Conservation (phyloP, 1,140 invertebrate species). For the Brachionus sp. region DNA sequence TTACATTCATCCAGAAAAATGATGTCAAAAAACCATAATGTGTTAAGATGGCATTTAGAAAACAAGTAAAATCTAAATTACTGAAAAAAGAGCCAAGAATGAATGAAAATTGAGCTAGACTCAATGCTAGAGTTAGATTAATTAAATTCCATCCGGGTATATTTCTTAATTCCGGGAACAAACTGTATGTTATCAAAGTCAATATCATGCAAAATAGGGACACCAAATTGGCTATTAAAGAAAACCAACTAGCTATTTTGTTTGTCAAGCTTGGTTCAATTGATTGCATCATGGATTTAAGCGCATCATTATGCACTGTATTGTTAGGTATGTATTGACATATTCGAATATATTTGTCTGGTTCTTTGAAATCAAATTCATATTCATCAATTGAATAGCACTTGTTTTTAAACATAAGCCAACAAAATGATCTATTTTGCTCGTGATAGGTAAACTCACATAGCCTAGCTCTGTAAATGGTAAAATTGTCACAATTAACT, state of each 20-base stretch:
- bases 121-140: slow-evolving; percentile 60
- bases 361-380: slow-evolving; percentile 6
- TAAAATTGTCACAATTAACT: slow-evolving; percentile 31
- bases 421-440: slow-evolving; percentile 9
- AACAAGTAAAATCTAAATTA: slow-evolving; percentile 49
- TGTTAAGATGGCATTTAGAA: slow-evolving; percentile 58
- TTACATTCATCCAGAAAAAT: slow-evolving; percentile 66
- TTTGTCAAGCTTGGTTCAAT: neutral
- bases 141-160: slow-evolving; percentile 63
- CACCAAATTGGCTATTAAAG: slow-evolving; percentile 46
- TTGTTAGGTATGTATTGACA: slow-evolving; percentile 10
- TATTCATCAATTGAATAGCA: slow-evolving; percentile 45
- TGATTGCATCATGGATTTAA: neutral
- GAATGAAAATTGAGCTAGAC: slow-evolving; percentile 61
- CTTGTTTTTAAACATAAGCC: neutral
- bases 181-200: slow-evolving; percentile 57
- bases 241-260: slow-evolving; percentile 16
- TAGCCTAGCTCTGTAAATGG: neutral
- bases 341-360: slow-evolving; percentile 26
- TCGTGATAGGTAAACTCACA: slow-evolving; percentile 3
- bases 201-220: slow-evolving; percentile 51
- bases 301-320: neutral
- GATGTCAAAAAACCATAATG: slow-evolving; percentile 64
- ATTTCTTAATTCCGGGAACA: slow-evolving; percentile 61
- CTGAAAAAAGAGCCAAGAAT: slow-evolving; percentile 54